These are phyloP conservation scores for Trogon surrucura DNA, from an alignment of 2,113 vertebrate genomes.

Conservation along the genomic window DNA sequence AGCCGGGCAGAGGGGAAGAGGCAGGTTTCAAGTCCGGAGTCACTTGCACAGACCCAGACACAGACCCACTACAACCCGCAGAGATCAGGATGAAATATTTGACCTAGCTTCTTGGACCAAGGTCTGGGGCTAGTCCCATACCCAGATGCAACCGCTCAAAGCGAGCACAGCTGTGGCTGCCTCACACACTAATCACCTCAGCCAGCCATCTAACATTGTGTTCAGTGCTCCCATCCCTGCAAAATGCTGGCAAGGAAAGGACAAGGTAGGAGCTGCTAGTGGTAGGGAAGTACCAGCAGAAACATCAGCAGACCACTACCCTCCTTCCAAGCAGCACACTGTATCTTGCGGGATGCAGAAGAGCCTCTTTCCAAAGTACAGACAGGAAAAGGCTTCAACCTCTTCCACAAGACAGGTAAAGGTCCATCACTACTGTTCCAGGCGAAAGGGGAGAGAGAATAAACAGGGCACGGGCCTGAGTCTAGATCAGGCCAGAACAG, in stretches of 20 bases:
- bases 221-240: neutral
- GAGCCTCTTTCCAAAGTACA: neutral
- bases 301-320: neutral
- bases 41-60: neutral
- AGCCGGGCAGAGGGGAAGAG: neutral
- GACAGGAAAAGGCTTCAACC: neutral
- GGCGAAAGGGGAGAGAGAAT: neutral
- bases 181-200: neutral
- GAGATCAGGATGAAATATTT: neutral
- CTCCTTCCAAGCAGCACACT: neutral
- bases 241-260: neutral
- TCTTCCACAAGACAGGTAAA: neutral
- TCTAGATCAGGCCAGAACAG: neutral
- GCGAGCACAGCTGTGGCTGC: rapidly evolving
- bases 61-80: neutral
- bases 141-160: neutral
- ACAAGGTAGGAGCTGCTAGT: neutral
- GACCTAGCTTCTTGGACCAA: neutral
- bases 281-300: neutral
- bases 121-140: rapidly evolving
- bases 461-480: rapidly evolving
- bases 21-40: neutral
- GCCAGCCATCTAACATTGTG: neutral
- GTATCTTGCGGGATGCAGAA: neutral
- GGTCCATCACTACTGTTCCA: neutral